phyloP scores from a whole-genome alignment of 1,140 invertebrate genomes.

The Drosophila rufa region DNA sequence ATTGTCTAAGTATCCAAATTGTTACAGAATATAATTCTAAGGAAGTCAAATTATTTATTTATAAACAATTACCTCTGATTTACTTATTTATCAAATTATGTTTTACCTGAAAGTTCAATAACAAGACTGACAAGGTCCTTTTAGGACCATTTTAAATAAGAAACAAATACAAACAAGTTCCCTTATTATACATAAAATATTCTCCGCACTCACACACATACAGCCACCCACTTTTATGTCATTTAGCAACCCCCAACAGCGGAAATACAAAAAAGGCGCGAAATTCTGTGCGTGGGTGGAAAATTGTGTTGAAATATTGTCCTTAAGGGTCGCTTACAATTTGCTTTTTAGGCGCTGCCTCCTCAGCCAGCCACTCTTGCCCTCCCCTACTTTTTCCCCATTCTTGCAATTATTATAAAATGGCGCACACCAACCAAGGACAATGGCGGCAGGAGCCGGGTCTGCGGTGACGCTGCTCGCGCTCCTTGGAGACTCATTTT shows the following conservation, averaged over 20 bases:
- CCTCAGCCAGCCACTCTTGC: not conserved
- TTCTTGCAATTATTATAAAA: slow-evolving; percentile 80
- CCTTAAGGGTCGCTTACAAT: slow-evolving; percentile 64
- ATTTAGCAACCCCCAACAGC: slow-evolving; percentile 32
- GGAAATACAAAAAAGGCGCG: slow-evolving; percentile 32
- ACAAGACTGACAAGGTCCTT: no score
- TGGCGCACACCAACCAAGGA: slow-evolving; percentile 58
- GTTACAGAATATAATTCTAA: not conserved
- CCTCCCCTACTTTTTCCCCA: slow-evolving; percentile 20
- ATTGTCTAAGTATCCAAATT: not conserved
- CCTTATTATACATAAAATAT: not conserved
- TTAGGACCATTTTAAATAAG: not conserved
- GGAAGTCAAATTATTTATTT: not conserved
- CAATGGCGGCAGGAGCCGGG: slow-evolving; percentile 49
- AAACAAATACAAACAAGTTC: no score
- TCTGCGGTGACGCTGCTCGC: slow-evolving; percentile 49
- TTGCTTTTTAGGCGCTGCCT: slow-evolving; percentile 57
- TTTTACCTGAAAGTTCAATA: no score
- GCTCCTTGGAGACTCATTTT: slow-evolving; percentile 81
- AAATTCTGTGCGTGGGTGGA: slow-evolving; percentile 19
- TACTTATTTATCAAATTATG: not conserved
- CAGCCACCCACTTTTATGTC: slow-evolving; percentile 51
- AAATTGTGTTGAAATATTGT: slow-evolving; percentile 54
- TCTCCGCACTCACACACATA: slow-evolving; percentile 32
- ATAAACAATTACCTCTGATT: not conserved